Base-by-base conservation (phyloP, 2,888 invertebrate species). In the Nemoura dubitans region DNA sequence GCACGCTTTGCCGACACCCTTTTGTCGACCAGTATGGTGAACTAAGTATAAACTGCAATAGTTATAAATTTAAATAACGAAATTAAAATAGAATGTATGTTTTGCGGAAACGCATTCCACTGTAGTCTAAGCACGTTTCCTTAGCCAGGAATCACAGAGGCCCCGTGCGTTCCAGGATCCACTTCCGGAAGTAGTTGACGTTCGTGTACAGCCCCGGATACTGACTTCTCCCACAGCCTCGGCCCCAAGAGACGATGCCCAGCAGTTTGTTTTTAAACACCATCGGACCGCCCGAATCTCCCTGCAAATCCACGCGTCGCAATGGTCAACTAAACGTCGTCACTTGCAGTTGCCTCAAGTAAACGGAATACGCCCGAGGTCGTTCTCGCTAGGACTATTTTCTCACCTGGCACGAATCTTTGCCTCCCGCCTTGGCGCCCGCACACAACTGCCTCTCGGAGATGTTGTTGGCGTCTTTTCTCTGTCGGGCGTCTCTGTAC, bases 281-380 rank as follows among this genome's bases (percentile, higher is more conserved):
- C 81, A 81, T n/a, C 28, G 81, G 81, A 21, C 81, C 81, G n/a
- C 81, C 81, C 5, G 81, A 81, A n/a, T 81, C 81, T 14, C 81
- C 81, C 81, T 81, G 81, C 59, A 21, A 59, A 36, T 36, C 36
- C 36, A 36, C 36, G 10, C 3, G 3, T 36, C 10, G 36, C 5
- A 36, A 6, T 10, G n/a, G n/a, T n/a, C n/a, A n/a, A n/a, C n/a
- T n/a, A n/a, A n/a, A n/a, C n/a, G n/a, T n/a, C n/a, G n/a, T n/a
- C n/a, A n/a, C n/a, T n/a, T n/a, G n/a, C n/a, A n/a, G n/a, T n/a
- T n/a, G n/a, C n/a, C n/a, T n/a, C n/a, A n/a, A n/a, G n/a, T n/a
- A n/a, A n/a, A n/a, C n/a, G n/a, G n/a, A n/a, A n/a, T n/a, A n/a
- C n/a, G n/a, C n/a, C n/a, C n/a, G n/a, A n/a, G n/a, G n/a, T n/a